Percentiles rank a stretch among this genome's conserved stretches.
Conservation (phyloP, 2,888 invertebrate genomes). For the Leptura quadrifasciata region DNA sequence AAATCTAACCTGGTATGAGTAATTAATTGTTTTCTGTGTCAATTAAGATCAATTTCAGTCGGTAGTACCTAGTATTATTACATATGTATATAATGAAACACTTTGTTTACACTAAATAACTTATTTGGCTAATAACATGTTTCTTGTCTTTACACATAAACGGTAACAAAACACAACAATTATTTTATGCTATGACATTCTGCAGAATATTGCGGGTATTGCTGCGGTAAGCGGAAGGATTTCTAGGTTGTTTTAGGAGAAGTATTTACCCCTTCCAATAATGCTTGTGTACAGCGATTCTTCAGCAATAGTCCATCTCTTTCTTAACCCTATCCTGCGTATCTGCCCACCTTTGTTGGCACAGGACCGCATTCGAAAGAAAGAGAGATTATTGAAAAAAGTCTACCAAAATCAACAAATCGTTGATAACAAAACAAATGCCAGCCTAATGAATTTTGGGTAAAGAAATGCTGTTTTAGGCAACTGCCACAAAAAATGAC, state of each 20-base stretch:
- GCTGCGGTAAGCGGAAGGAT: slow-evolving; percentile 40
- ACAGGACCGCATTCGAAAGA: slow-evolving; percentile 30
- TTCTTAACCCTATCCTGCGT: background rate
- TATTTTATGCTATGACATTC: slow-evolving; percentile 42
- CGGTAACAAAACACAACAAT: slow-evolving; percentile 34
- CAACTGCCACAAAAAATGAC: too few species aligned
- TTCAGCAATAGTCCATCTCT: slow-evolving; percentile 25
- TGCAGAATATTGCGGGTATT: slow-evolving; percentile 37
- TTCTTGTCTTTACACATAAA: slow-evolving; percentile 31
- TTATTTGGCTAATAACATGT: slow-evolving; percentile 31
- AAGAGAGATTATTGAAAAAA: background rate
- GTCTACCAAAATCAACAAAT: too few species aligned
- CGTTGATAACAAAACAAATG: too few species aligned
- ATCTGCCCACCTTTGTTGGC: slow-evolving; percentile 11
- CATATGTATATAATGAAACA: slow-evolving; percentile 20
- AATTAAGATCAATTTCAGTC: slow-evolving; percentile 15
- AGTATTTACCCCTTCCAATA: slow-evolving; percentile 34
- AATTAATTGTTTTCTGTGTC: slow-evolving; percentile 9
- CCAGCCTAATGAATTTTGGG: background rate
- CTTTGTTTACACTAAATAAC: slow-evolving; percentile 27
- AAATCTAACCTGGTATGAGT: background rate
- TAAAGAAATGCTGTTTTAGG: too few species aligned
- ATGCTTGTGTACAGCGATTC: slow-evolving; percentile 8
- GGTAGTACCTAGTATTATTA: background rate
- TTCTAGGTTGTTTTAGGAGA: slow-evolving; percentile 43